Base-by-base conservation (phyloP, 1,140 invertebrate species). In the Diploscapter pachys region DNA sequence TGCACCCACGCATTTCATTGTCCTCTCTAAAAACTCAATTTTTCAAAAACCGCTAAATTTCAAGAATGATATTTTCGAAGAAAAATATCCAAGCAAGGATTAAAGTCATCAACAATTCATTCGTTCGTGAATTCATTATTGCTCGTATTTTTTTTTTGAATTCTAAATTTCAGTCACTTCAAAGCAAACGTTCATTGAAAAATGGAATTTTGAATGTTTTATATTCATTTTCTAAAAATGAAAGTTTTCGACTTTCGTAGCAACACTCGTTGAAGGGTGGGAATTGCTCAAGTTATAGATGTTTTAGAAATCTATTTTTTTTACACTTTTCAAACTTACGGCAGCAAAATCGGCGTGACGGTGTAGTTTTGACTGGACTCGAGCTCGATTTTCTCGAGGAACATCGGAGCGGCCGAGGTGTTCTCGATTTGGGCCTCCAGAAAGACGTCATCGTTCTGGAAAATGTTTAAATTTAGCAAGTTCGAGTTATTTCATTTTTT, bases 381-480 rank as follows among this genome's bases (percentile, higher is more conserved):
- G 64, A 98, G 88, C 55, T 91, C 90, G 4, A 97, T 93, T 89
- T 92, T 93, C 87, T 96, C 94, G 80, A 96, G 89, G 83, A 91
- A 93, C 81, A 98, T 94, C 48, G 93, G 91, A 3, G 91, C 90
- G 66, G 90, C 89, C 63, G 94, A 96, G 63, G 94, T 92, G 87
- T 98, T 98, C 87, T 96, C 93, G 73, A 98, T 93, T 88, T 96
- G 93, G 4, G 95, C 95, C 88, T 98, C 96, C 78, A 98, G 87
- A 87, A 94, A 98, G 4, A 98, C 93, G 89, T 98, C 95, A 89
- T 96, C 93, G 75, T 92, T 93, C 90, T 91, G 79, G 66, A 83
- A 83, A 54, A 8, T 2, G 0, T 5, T 48, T 52, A 31, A 31
- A 31, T 31, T 0, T 31, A 31, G 31, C 31, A 31, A 31, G 1